Percentiles rank a stretch among this genome's conserved stretches.
These are phyloP conservation scores for Leguminivora glycinivorella DNA, from an alignment of 1,140 invertebrate genomes.

Conservation along the genomic window DNA sequence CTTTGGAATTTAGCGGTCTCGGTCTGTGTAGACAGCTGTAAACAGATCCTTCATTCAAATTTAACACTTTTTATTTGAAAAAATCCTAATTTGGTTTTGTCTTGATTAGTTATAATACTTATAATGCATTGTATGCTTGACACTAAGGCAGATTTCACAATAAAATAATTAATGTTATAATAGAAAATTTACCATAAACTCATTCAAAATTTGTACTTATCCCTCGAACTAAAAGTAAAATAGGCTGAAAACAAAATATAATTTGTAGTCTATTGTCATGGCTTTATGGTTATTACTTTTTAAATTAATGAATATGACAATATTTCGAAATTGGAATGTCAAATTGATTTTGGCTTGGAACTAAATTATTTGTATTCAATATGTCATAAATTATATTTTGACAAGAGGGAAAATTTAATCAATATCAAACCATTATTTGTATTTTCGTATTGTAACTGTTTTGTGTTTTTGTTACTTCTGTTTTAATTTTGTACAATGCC, in stretches of 20 bases:
- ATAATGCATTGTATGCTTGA: no score
- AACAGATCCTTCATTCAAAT: no score
- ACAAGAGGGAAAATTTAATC: constrained; percentile 65
- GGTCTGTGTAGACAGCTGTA: no score
- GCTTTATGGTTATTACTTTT: constrained; percentile 26
- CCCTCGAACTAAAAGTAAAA: background rate
- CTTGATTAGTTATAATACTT: no score
- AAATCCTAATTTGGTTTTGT: no score
- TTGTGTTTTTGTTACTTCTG: constrained; percentile 47
- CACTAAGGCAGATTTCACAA: no score
- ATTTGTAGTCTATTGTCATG: background rate
- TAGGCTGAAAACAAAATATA: constrained; percentile 4
- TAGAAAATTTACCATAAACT: no score
- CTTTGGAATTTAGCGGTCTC: no score
- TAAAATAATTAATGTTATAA: no score
- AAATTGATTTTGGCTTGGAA: constrained; percentile 47
- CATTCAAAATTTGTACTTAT: no score
- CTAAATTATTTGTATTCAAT: constrained; percentile 62
- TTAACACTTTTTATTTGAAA: no score
- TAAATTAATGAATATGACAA: constrained; percentile 1
- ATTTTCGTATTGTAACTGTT: constrained; percentile 49
- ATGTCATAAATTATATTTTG: constrained; percentile 68
- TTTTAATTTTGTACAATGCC: constrained; percentile 60
- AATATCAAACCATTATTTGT: constrained; percentile 51
- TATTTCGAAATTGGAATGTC: constrained; percentile 63